A percentile compares a stretch with the other conserved stretches of the same genome.
Evolutionary conservation across 2,113 vertebrate genomes (phyloP).

Genomic region (Mus spicilegus): DNA sequence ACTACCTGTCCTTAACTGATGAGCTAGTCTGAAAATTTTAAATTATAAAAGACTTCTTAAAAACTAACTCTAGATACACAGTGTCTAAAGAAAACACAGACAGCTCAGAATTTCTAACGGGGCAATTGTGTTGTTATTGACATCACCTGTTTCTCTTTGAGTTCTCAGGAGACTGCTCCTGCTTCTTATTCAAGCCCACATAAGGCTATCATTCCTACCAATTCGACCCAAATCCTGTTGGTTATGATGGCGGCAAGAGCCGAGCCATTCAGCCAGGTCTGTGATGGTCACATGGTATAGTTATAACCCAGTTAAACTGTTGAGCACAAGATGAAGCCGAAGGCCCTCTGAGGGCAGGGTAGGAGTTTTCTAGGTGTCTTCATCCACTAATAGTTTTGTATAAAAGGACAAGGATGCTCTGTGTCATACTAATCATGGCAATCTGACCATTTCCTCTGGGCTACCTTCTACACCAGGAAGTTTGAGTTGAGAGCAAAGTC

Average conservation of each 20-base stretch:
- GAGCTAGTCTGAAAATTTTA: neutral
- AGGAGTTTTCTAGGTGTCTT: neutral
- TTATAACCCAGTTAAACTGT: neutral
- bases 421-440: neutral
- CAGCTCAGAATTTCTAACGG: neutral
- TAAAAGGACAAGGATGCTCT: neutral
- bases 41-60: neutral
- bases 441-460: neutral
- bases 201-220: neutral
- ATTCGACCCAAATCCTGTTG: neutral
- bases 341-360: neutral
- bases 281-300: neutral
- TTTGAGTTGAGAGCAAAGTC: neutral
- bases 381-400: neutral
- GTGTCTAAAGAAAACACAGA: neutral
- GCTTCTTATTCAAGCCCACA: neutral
- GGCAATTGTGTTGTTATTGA: neutral
- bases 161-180: conserved; percentile 22
- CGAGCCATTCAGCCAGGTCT: neutral
- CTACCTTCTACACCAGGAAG: neutral
- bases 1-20: neutral
- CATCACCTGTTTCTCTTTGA: neutral
- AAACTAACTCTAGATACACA: conserved; percentile 26
- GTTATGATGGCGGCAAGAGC: neutral
- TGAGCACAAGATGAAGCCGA: neutral